A percentile compares a stretch with the other conserved stretches of the same genome.
phyloP scores from a whole-genome alignment of 2,888 invertebrate genomes.

The Tenthredo livida region DNA sequence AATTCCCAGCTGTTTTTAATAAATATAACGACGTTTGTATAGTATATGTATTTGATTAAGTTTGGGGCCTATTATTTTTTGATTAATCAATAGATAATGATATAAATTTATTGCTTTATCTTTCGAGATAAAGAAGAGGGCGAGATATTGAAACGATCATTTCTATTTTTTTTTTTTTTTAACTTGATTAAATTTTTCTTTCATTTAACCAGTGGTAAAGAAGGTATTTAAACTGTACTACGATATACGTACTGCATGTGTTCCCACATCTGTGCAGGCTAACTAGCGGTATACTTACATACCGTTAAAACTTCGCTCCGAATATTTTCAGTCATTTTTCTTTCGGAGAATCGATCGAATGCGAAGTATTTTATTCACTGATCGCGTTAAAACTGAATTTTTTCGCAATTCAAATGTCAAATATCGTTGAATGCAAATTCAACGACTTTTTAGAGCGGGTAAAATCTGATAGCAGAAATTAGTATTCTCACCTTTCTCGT shows the following conservation, averaged over 20 bases:
- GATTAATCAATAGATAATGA: neutral
- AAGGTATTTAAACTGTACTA: neutral
- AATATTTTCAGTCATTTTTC: constrained; percentile 9
- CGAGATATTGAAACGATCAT: neutral
- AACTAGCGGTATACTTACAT: neutral
- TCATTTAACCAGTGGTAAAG: neutral
- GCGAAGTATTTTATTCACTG: neutral
- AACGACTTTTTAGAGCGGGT: neutral
- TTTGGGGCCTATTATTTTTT: neutral
- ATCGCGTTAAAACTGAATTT: neutral
- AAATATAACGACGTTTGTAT: neutral
- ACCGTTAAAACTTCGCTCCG: constrained; percentile 21
- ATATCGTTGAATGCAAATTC: neutral
- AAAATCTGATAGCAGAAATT: neutral
- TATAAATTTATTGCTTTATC: neutral
- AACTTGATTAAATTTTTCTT: too few relatives aligned
- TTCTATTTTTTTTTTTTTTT: neutral
- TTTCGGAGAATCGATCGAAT: neutral
- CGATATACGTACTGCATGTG: neutral
- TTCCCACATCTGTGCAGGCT: neutral
- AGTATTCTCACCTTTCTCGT: neutral
- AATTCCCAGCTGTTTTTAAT: neutral
- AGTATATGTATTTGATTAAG: neutral
- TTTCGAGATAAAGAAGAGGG: neutral
- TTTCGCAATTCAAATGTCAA: neutral